Evolutionary conservation across 2,888 invertebrate species (phyloP).

Genomic region (Andrena hattorfiana): DNA sequence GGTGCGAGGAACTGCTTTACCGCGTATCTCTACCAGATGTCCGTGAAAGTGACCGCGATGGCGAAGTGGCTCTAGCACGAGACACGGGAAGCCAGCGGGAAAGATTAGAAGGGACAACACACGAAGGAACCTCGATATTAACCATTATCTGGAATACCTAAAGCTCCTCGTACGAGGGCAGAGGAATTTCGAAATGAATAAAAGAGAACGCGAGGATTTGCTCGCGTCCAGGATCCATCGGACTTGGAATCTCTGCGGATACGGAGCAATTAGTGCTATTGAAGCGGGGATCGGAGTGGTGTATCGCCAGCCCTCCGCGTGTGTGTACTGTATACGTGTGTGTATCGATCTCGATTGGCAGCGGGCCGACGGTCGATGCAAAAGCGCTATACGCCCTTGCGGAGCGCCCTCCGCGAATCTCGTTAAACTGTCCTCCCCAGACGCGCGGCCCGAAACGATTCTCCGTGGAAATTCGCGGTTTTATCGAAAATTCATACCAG

Average conservation of each 20-base stretch:
- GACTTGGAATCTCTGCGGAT: background rate
- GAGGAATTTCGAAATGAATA: too few species aligned
- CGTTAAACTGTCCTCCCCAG: conserved; percentile 74
- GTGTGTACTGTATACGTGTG: background rate
- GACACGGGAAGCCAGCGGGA: background rate
- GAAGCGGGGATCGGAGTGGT: conserved; percentile 6
- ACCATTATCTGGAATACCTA: too few species aligned
- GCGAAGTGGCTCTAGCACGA: background rate
- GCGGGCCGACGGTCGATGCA: conserved; percentile 44
- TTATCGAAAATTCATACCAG: conserved; percentile 73
- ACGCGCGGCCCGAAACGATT: conserved; percentile 59
- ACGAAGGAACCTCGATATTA: too few species aligned
- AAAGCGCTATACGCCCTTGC: conserved; percentile 50
- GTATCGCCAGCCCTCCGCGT: conserved; percentile 35
- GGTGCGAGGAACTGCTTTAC: background rate
- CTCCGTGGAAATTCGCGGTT: conserved; percentile 72
- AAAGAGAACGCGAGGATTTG: too few species aligned
- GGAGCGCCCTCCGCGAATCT: conserved; percentile 60
- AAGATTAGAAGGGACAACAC: background rate
- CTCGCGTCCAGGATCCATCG: too few species aligned
- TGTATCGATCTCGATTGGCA: conserved; percentile 68
- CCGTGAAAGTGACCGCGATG: background rate
- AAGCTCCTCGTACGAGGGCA: too few species aligned
- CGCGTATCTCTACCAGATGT: background rate
- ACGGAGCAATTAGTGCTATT: conserved; percentile 30